phyloP scores from a whole-genome alignment of 2,113 vertebrate species.

The Hippocampus zosterae region DNA sequence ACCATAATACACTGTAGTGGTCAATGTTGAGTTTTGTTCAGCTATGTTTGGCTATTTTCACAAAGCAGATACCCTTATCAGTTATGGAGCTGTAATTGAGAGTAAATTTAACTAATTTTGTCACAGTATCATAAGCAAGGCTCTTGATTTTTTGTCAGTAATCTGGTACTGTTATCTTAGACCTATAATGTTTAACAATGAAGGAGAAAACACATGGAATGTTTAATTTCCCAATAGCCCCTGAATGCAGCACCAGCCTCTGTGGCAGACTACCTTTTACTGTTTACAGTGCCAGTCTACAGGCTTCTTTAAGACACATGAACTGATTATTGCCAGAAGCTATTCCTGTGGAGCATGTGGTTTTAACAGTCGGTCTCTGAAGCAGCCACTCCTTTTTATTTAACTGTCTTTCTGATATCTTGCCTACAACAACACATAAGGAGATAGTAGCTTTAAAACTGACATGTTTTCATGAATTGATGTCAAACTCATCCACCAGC shows the following conservation, averaged over 20 bases:
- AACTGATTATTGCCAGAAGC: constrained; percentile 70
- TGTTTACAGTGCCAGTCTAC: constrained; percentile 96
- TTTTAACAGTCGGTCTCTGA: constrained; percentile 61
- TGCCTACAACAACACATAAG: constrained; percentile 77
- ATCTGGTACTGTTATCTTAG: constrained; percentile 10
- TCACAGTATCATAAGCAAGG: constrained; percentile 43
- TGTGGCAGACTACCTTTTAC: constrained; percentile 87
- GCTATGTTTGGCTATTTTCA: background rate
- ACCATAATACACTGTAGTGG: constrained; percentile 45
- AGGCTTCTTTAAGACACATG: constrained; percentile 97
- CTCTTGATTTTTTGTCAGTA: constrained; percentile 19
- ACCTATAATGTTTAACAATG: constrained; percentile 1
- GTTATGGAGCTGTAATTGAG: constrained; percentile 11
- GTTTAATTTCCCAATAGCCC: constrained; percentile 39
- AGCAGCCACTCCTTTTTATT: constrained; percentile 61
- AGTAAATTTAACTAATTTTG: constrained; percentile 18
- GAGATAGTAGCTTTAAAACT: constrained; percentile 98
- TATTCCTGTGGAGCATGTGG: constrained; percentile 64
- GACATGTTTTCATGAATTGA: constrained; percentile 84
- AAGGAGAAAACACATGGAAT: constrained; percentile 13
- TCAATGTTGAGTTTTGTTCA: constrained; percentile 23
- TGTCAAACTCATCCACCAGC: constrained; percentile 88
- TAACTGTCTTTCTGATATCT: constrained; percentile 60
- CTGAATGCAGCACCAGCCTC: constrained; percentile 71
- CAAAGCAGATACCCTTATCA: background rate